Percentiles rank a stretch among this genome's conserved stretches.
Conservation (phyloP, 2,888 invertebrate species). For the Trichopria drosophilae region DNA sequence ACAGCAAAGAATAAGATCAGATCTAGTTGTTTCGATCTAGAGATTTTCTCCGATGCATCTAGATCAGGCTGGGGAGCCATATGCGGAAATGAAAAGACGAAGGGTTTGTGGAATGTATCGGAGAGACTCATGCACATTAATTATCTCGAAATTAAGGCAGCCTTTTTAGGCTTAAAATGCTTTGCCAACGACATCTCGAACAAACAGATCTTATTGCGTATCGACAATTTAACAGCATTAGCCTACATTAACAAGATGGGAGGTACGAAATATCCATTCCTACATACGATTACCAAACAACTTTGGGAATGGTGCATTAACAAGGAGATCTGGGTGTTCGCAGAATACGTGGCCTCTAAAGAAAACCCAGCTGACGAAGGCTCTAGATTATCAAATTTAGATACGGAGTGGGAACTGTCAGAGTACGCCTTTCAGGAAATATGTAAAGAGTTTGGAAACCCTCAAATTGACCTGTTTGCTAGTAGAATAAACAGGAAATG, state of each 20-base stretch:
- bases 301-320: too few relatives aligned
- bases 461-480: not conserved
- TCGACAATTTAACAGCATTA: not conserved
- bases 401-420: not conserved
- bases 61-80: not conserved
- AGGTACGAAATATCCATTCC: not conserved
- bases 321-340: not conserved
- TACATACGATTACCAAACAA: not conserved
- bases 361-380: too few relatives aligned
- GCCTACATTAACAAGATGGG: too few relatives aligned
- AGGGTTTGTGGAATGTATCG: not conserved
- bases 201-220: not conserved
- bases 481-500: not conserved
- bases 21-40: not conserved
- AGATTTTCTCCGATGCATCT: not conserved
- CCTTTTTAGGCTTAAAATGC: too few relatives aligned
- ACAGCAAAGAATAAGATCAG: not conserved
- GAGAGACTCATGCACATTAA: not conserved
- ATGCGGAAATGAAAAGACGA: not conserved
- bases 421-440: not conserved
- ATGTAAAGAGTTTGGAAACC: too few relatives aligned
- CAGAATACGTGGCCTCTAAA: not conserved
- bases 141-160: too few relatives aligned
- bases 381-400: not conserved
- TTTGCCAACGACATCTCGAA: not conserved